Evolutionary conservation across 1,140 invertebrate genomes (phyloP), one percentile per base, ranked within the genome.

Genomic region (Mamestra configurata): DNA sequence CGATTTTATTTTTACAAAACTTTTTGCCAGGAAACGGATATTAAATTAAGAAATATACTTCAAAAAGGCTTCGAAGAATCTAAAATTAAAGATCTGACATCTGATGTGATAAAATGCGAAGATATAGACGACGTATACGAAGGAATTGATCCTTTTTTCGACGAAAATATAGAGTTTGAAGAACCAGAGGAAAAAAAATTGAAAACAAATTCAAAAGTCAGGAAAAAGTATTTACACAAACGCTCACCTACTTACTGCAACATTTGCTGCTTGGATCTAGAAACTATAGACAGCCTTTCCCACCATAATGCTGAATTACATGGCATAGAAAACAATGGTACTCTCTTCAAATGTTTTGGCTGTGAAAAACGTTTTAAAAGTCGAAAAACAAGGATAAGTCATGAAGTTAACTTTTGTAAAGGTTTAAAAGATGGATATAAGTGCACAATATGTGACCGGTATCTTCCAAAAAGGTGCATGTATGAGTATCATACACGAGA

Each of bases 371-470:
- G 70, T 0, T 93, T 91, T 79, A 90, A 86, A 85, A 89, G 77
- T 66, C 79, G 82, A 8, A 90, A 90, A 82, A 80, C 86, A 4
- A 71, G 92, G 0, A 70, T 89, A 0, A 84, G 90, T 6, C 93
- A 94, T 31, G 93, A 94, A 76, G 79, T 80, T 5, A 84, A 90
- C 5, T 91, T 88, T 46, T 94, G 93, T 83, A 93, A 93, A 86
- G 86, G 83, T 4, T 83, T 94, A 8, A 90, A 90, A 84, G 83
- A 92, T 80, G 93, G 93, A 0, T 94, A 93, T 73, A 90, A 92
- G 75, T 94, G 93, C 80, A 64, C 4, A 31, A 43, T 86, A 18
- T 94, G 93, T 78, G 40, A 84, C 4, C 83, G 89, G 57, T 92
- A 75, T 77, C 70, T 94, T 1, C 92, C 91, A 0, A 89, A 82